Conservation (phyloP, 2,888 invertebrate species). For the Rhagonycha lutea region DNA sequence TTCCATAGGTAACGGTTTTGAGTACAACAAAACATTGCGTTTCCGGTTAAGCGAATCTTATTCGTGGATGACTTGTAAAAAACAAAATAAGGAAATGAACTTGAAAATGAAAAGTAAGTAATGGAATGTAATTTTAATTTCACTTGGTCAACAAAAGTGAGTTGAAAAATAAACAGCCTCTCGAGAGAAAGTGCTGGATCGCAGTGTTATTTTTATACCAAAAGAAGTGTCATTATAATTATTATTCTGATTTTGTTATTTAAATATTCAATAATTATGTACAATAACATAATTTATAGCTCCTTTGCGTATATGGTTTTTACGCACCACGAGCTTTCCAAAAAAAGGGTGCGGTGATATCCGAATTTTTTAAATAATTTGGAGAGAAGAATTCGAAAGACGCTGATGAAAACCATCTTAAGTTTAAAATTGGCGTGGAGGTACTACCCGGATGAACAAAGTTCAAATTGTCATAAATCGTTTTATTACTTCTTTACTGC, state of each 20-base stretch:
- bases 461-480: neutral
- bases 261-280: neutral
- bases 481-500: neutral
- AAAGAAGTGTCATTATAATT: neutral
- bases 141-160: constrained; percentile 3
- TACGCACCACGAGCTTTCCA: too few relatives aligned
- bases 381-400: neutral
- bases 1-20: neutral
- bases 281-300: neutral
- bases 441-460: neutral
- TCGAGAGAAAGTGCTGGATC: neutral
- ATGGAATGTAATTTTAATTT: neutral
- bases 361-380: neutral
- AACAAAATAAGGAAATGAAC: constrained; percentile 25
- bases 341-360: too few relatives aligned
- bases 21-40: neutral
- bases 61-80: constrained; percentile 8
- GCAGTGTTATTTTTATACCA: neutral
- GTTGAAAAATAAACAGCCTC: neutral
- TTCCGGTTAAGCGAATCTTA: neutral
- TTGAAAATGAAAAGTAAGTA: constrained; percentile 22
- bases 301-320: too few relatives aligned
- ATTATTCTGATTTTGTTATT: neutral
- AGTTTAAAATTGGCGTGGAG: neutral
- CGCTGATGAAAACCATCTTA: neutral